These are phyloP conservation scores for Eupithecia subfuscata DNA, from an alignment of 2,888 invertebrate genomes.

Conservation along the genomic window DNA sequence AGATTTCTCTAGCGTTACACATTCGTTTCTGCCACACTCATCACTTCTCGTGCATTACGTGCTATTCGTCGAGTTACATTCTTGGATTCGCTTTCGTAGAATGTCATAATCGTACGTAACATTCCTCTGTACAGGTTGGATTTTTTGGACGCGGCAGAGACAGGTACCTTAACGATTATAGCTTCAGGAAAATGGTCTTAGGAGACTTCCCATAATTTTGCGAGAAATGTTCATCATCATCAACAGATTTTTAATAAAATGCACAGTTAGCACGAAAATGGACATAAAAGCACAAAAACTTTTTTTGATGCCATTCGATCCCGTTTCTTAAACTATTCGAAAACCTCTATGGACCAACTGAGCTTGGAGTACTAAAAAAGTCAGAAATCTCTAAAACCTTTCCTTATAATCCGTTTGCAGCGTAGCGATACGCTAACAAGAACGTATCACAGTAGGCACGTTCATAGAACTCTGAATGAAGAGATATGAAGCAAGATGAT, in stretches of 20 bases:
- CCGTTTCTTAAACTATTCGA: neutral
- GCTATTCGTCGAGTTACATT: slow-evolving; percentile 23
- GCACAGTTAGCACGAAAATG: no score
- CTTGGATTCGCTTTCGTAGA: slow-evolving; percentile 28
- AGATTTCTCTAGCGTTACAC: slow-evolving; percentile 23
- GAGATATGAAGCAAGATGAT: no score
- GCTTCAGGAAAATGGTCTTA: neutral
- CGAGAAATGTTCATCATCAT: neutral
- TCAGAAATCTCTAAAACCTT: no score
- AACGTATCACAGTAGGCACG: no score
- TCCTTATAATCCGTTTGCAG: no score
- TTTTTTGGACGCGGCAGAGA: neutral
- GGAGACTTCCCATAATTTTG: neutral
- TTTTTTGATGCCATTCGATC: neutral
- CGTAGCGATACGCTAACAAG: no score
- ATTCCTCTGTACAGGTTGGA: neutral
- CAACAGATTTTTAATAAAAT: neutral
- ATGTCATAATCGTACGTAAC: slow-evolving; percentile 11
- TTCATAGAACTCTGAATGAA: no score
- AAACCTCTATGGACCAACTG: no score
- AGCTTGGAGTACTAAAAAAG: no score
- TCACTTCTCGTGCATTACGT: slow-evolving; percentile 30
- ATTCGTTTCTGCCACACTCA: slow-evolving; percentile 29
- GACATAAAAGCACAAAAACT: neutral
- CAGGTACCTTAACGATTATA: neutral